Conservation (phyloP, 2,888 invertebrate genomes). For the Apantesis nais region DNA sequence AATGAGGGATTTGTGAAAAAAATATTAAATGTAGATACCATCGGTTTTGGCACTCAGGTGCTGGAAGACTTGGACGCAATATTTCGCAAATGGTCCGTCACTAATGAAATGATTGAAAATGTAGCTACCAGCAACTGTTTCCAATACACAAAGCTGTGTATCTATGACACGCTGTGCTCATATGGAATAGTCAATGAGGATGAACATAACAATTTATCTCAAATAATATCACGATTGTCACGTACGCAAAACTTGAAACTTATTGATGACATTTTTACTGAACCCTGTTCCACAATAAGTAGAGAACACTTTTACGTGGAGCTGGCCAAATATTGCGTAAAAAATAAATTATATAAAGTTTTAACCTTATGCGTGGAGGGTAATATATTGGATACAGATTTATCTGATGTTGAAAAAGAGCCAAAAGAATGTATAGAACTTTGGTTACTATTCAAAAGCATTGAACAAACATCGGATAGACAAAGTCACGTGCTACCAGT, state of each 20-base stretch:
- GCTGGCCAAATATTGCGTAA: slow-evolving; percentile 81
- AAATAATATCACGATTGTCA: slow-evolving; percentile 87
- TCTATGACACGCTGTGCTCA: slow-evolving; percentile 86
- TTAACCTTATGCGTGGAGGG: slow-evolving; percentile 83
- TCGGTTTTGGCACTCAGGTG: slow-evolving; percentile 67
- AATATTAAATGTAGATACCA: slow-evolving; percentile 75
- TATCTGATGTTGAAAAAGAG: slow-evolving; percentile 73
- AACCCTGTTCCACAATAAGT: slow-evolving; percentile 76
- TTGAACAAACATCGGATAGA: slow-evolving; percentile 81
- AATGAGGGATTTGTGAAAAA: slow-evolving; percentile 76
- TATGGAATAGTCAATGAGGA: slow-evolving; percentile 87
- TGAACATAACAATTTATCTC: slow-evolving; percentile 84
- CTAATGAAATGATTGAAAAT: slow-evolving; percentile 84
- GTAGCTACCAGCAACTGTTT: slow-evolving; percentile 79
- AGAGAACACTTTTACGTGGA: slow-evolving; percentile 83
- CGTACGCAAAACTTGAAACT: slow-evolving; percentile 83
- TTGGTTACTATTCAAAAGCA: slow-evolving; percentile 82
- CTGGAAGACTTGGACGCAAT: slow-evolving; percentile 78
- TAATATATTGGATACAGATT: slow-evolving; percentile 72
- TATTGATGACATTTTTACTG: slow-evolving; percentile 83
- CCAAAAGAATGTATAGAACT: slow-evolving; percentile 82
- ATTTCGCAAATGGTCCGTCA: slow-evolving; percentile 85
- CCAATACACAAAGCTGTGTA: slow-evolving; percentile 81
- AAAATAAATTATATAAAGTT: slow-evolving; percentile 81
- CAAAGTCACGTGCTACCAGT: slow-evolving; percentile 81